A percentile compares a stretch with the other conserved stretches of the same genome.
These are phyloP conservation scores for Pristionchus exspectatus DNA, from an alignment of 2,888 invertebrate species.

Conservation along the genomic window DNA sequence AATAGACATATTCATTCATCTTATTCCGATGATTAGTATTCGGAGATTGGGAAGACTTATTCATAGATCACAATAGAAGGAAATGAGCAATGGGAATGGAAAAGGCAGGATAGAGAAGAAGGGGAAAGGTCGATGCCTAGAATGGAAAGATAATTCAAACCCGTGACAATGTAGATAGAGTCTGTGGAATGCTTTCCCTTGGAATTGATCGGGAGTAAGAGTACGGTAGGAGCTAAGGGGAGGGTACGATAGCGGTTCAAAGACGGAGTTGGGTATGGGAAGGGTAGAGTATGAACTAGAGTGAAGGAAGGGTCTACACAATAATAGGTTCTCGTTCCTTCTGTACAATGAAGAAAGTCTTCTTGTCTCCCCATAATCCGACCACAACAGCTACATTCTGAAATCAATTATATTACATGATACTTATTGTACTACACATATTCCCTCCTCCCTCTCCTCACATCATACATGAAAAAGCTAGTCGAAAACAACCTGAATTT, in stretches of 20 bases:
- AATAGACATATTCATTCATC: conserved; percentile 45
- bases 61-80: conserved; percentile 29
- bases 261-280: neutral
- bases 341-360: conserved; percentile 96
- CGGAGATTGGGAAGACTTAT: conserved; percentile 47
- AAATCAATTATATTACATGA: conserved; percentile 78
- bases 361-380: conserved; percentile 94
- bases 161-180: conserved; percentile 9
- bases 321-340: conserved; percentile 84
- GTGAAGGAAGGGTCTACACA: conserved; percentile 32
- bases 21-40: conserved; percentile 43
- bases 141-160: neutral
- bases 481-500: too few species aligned
- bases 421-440: neutral
- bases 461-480: neutral
- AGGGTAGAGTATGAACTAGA: neutral
- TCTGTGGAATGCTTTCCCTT: conserved; percentile 17
- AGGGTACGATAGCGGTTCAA: conserved; percentile 12
- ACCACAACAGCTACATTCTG: conserved; percentile 95
- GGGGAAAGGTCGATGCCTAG: conserved; percentile 28
- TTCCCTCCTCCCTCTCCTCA: neutral
- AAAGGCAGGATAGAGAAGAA: conserved; percentile 29
- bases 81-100: conserved; percentile 25
- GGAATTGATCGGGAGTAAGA: conserved; percentile 9
- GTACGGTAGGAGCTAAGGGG: neutral